Base-by-base conservation (phyloP, 2,113 vertebrate genomes). In the Australoheros scitulus region DNA sequence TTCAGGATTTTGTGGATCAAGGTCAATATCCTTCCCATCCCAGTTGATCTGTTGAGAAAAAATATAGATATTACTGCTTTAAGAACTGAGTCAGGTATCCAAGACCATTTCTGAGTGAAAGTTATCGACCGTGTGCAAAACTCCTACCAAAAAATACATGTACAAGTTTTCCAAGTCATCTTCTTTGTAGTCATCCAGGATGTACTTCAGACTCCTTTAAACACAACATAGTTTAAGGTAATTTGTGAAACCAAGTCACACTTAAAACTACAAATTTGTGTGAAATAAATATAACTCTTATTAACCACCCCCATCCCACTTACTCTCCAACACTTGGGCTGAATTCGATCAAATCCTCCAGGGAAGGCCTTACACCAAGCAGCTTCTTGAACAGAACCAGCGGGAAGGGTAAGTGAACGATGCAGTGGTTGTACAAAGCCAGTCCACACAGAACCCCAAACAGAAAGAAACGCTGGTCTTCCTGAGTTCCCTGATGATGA, bases 311-410 rank as follows among this genome's bases (percentile, higher is more conserved):
- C 29, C 29, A 29, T 3, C n/a, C 29, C 38, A 1, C 91, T 91
- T 93, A 96, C 96, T 38, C 41, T 60, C 88, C 93, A 24, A 91
- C 14, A 4, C n/a, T 8, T 50, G 83, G n/a, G 6, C 72, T 85
- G 85, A 94, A 89, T 32, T 95, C 95, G 7, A 68, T 89, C 82
- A 96, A 32, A 63, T 96, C 95, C n/a, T 91, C 90, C 60, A 96
- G 70, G 9, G 92, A 84, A 11, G 93, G 90, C 24, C 84, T 89
- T 3, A 87, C 65, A 68, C 81, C 82, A 0, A 96, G 77, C 76
- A 96, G 89, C 91, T 96, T 96, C 82, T 96, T 96, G 90, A 96
- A 96, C 76, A 94, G 72, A 7, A 90, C 95, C 79, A 95, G 59
- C 14, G 96, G 94, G 72, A 96, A 96, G 5, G 95, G 95, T 13